Conservation (phyloP, 2,888 invertebrate species). For the Scaptomyza reducta region DNA sequence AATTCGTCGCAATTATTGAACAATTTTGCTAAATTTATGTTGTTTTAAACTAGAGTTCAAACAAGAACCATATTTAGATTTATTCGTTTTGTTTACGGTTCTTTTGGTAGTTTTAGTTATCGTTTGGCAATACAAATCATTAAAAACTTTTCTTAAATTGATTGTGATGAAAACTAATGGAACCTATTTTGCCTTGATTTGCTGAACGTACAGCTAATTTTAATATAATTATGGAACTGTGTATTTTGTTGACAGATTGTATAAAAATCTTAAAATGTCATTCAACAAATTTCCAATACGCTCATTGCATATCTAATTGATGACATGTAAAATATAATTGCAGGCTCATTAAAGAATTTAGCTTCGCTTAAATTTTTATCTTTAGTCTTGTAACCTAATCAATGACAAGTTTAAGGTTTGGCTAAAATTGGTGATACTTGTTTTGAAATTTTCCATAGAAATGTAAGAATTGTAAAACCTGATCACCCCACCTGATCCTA, state of each 20-base stretch:
- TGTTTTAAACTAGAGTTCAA: conserved; percentile 1
- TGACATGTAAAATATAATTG: background rate
- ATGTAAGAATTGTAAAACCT: too few species aligned
- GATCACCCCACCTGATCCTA: too few species aligned
- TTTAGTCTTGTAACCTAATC: too few species aligned
- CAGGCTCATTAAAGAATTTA: too few species aligned
- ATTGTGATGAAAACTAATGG: background rate
- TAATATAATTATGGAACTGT: background rate
- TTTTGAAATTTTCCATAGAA: too few species aligned
- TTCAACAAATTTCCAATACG: background rate
- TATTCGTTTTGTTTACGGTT: background rate
- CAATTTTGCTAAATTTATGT: background rate
- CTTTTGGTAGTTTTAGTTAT: background rate
- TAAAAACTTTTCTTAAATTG: background rate
- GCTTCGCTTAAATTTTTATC: too few species aligned
- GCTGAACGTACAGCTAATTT: background rate
- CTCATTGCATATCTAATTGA: background rate
- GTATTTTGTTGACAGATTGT: background rate
- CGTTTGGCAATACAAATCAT: background rate
- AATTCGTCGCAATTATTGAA: conserved; percentile 4
- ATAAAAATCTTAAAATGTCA: background rate
- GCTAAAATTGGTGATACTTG: too few species aligned
- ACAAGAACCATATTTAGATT: background rate
- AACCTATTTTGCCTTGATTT: background rate
- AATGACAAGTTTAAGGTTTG: too few species aligned